Conservation (phyloP, 2,797 vertebrate species). For the Chanos chanos region DNA sequence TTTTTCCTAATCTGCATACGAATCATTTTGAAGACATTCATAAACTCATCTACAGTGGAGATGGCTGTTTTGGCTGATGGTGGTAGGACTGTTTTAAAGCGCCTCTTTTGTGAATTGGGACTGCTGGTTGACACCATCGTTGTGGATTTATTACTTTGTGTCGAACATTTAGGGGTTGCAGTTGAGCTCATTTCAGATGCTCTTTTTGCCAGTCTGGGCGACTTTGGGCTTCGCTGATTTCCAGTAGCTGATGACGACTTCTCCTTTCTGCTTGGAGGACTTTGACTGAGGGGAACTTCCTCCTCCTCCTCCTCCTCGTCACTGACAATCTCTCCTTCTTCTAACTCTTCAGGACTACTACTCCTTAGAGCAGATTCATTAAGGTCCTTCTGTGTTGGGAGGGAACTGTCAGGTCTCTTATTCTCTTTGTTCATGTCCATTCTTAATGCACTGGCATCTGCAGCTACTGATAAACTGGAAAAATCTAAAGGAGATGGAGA, state of each 20-base stretch:
- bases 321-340: slow-evolving; percentile 92
- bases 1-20: slow-evolving; percentile 84
- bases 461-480: slow-evolving; percentile 27
- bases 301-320: slow-evolving; percentile 78
- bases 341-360: slow-evolving; percentile 77
- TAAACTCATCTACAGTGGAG: slow-evolving; percentile 77
- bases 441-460: slow-evolving; percentile 50
- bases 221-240: slow-evolving; percentile 50
- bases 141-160: slow-evolving; percentile 1
- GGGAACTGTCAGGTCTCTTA: slow-evolving; percentile 75
- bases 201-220: slow-evolving; percentile 37
- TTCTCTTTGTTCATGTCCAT: slow-evolving; percentile 93
- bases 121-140: slow-evolving; percentile 40
- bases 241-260: slow-evolving; percentile 42
- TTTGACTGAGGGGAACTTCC: slow-evolving; percentile 37
- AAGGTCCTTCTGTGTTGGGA: slow-evolving; percentile 50
- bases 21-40: slow-evolving; percentile 83
- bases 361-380: slow-evolving; percentile 49
- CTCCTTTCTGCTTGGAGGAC: slow-evolving; percentile 44
- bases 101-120: slow-evolving; percentile 59
- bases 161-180: slow-evolving; percentile 28
- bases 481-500: slow-evolving; percentile 58
- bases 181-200: slow-evolving; percentile 35
- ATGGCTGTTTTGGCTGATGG: slow-evolving; percentile 65
- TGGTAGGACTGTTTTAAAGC: slow-evolving; percentile 69